These are phyloP conservation scores for Coecobrya sp. DNA, from an alignment of 2,888 invertebrate genomes.

Conservation along the genomic window DNA sequence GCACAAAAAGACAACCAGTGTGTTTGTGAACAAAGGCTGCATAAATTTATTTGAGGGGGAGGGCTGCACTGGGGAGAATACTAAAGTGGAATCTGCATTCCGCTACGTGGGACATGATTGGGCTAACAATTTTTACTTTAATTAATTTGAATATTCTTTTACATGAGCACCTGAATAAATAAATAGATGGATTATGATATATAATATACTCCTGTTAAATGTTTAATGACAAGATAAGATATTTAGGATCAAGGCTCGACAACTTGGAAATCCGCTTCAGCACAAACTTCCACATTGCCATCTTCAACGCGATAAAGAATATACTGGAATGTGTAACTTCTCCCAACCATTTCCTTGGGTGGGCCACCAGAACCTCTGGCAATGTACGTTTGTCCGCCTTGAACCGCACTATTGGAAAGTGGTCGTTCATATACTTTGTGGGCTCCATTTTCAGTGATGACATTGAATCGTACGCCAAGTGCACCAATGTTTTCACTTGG, in stretches of 20 bases:
- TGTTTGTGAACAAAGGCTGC: neutral
- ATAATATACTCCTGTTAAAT: neutral
- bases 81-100: neutral
- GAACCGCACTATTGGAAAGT: conserved; percentile 8
- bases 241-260: neutral
- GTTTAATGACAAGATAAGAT: too few relatives aligned
- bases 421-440: neutral
- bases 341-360: conserved; percentile 15
- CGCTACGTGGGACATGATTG: neutral
- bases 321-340: conserved; percentile 13
- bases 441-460: conserved; percentile 15
- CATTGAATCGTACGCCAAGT: conserved; percentile 26
- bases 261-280: conserved; percentile 53
- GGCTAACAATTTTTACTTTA: too few relatives aligned
- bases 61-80: neutral
- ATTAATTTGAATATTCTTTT: too few relatives aligned
- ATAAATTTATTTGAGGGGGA: neutral
- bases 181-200: neutral
- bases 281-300: conserved; percentile 40
- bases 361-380: neutral
- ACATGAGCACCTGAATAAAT: neutral
- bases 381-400: conserved; percentile 40
- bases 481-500: conserved; percentile 17
- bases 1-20: neutral
- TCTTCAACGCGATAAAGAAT: conserved; percentile 48